Percentiles rank a stretch among this genome's conserved stretches.
phyloP scores from a whole-genome alignment of 2,797 vertebrate genomes.

The Brachyalestes nurse region DNA sequence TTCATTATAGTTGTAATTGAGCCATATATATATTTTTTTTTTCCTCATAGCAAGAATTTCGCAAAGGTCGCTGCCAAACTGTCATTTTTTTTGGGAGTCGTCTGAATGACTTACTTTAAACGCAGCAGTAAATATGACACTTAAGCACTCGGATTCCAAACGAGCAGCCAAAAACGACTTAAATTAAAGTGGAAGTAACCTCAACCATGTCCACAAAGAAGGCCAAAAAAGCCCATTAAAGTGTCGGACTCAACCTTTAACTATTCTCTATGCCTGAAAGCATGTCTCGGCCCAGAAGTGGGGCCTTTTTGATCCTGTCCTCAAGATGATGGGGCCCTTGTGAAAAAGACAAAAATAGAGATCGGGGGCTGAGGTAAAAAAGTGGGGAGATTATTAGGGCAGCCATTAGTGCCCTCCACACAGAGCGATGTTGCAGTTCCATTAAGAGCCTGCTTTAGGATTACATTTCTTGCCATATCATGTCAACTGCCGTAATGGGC shows the following conservation, averaged over 20 bases:
- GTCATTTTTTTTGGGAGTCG: slow-evolving; percentile 12
- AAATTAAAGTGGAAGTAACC: slow-evolving; percentile 47
- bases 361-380: slow-evolving; percentile 30
- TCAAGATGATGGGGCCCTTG: slow-evolving; percentile 32
- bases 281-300: slow-evolving; percentile 15
- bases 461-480: slow-evolving; percentile 14
- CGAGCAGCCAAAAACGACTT: slow-evolving; percentile 26
- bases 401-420: slow-evolving; percentile 50
- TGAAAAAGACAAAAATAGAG: slow-evolving; percentile 37
- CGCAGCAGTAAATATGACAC: slow-evolving; percentile 33
- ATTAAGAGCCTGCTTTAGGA: slow-evolving; percentile 42
- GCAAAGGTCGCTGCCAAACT: slow-evolving; percentile 35
- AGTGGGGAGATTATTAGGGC: slow-evolving; percentile 43
- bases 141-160: slow-evolving; percentile 36
- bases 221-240: slow-evolving; percentile 45
- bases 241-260: slow-evolving; percentile 33
- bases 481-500: slow-evolving; percentile 2
- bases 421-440: slow-evolving; percentile 35
- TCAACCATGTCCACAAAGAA: slow-evolving; percentile 37
- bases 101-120: slow-evolving; percentile 36
- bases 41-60: background rate
- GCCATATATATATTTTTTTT: slow-evolving; percentile 15
- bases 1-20: slow-evolving; percentile 43
- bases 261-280: slow-evolving; percentile 15
- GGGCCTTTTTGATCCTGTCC: slow-evolving; percentile 35